phyloP scores from a whole-genome alignment of 37 sponge, comb jelly and placozoan genomes.

The Bolinopsis microptera region DNA sequence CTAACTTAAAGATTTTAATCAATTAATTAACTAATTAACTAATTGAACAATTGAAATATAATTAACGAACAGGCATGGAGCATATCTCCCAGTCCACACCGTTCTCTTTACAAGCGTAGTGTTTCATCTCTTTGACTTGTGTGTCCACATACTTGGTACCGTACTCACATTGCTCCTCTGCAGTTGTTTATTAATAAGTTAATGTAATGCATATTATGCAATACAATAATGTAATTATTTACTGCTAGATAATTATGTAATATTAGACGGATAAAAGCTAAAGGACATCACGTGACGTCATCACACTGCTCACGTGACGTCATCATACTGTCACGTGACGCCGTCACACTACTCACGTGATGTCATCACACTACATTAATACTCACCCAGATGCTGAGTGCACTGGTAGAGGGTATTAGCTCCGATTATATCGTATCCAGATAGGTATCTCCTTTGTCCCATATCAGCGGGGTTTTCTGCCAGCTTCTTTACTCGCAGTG shows the following conservation, averaged over 20 bases:
- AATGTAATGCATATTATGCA: background rate
- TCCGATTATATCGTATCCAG: constrained; percentile 11
- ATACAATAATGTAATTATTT: background rate
- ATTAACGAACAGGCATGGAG: constrained; percentile 1
- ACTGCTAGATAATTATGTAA: too few species aligned
- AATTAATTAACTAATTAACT: background rate
- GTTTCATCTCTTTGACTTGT: background rate
- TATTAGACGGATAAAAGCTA: too few species aligned
- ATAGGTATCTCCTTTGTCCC: constrained; percentile 25
- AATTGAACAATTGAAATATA: too few species aligned
- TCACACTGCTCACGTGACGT: too few species aligned
- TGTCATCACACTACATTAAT: too few species aligned
- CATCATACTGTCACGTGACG: too few species aligned
- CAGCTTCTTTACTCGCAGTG: background rate
- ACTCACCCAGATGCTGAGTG: background rate
- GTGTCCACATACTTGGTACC: background rate
- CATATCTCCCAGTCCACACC: constrained; percentile 2
- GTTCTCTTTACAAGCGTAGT: background rate
- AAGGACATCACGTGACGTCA: too few species aligned
- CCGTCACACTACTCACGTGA: too few species aligned
- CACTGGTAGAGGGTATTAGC: constrained; percentile 38
- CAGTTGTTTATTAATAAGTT: background rate
- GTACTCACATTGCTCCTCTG: constrained; percentile 23
- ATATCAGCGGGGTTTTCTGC: constrained; percentile 21
- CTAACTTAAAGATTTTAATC: too few species aligned